These are phyloP conservation scores for Chaetophractus vellerosus DNA, from an alignment of 2,797 vertebrate genomes.

Conservation along the genomic window DNA sequence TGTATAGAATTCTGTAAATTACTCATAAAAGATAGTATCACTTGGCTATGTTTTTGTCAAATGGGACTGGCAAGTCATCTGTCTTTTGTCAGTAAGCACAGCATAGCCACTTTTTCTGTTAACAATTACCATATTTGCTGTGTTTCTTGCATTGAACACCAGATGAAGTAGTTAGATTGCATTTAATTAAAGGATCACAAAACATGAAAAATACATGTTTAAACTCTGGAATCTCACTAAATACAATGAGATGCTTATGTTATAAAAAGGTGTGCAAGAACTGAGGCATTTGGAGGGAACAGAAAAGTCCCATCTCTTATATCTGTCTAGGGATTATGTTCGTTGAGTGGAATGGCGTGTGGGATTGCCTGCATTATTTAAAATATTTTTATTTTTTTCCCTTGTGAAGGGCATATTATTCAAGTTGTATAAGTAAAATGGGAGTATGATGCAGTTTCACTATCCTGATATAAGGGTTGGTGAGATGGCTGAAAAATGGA, in stretches of 20 bases:
- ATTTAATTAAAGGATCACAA: background rate
- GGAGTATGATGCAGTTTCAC: background rate
- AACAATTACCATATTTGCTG: background rate
- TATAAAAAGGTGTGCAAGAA: background rate
- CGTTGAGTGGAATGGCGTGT: too few relatives aligned
- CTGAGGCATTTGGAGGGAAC: background rate
- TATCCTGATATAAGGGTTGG: background rate
- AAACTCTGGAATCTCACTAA: background rate
- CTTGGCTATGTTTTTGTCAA: background rate
- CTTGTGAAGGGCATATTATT: background rate
- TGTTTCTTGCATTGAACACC: background rate
- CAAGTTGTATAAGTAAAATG: background rate
- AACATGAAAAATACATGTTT: background rate
- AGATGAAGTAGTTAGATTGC: background rate
- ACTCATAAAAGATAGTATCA: background rate
- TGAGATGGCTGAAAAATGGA: background rate
- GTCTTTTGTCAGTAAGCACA: background rate
- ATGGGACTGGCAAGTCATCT: background rate
- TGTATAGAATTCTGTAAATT: background rate
- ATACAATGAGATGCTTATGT: background rate
- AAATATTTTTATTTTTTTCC: background rate
- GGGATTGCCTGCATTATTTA: background rate
- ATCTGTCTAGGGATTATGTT: too few relatives aligned
- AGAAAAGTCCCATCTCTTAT: background rate
- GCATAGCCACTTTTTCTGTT: background rate